phyloP scores from a whole-genome alignment of 2,113 vertebrate species.

The Phodopus roborovskii region DNA sequence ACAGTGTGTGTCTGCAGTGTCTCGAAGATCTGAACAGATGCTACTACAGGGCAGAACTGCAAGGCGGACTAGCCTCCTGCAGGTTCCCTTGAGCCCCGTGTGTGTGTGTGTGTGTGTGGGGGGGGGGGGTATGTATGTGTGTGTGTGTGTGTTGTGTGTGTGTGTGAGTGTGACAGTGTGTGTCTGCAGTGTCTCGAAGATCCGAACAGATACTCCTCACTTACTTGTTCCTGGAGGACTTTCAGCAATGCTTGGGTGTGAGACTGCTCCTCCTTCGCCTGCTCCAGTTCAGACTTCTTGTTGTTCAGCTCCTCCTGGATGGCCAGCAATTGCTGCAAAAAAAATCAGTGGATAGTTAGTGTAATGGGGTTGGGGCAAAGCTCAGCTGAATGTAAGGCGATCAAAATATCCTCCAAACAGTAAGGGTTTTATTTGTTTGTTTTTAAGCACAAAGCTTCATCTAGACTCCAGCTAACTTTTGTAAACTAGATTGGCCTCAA shows the following conservation, averaged over 20 bases:
- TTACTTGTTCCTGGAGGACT: constrained; percentile 90
- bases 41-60: background rate
- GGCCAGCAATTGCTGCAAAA: constrained; percentile 92
- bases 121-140: too few relatives aligned
- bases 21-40: too few relatives aligned
- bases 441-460: constrained; percentile 50
- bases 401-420: constrained; percentile 57
- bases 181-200: accelerated
- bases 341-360: constrained; percentile 77
- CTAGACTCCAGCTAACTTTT: constrained; percentile 42
- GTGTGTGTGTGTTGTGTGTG: too few relatives aligned
- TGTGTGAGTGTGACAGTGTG: background rate
- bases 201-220: background rate
- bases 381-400: constrained; percentile 51
- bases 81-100: background rate
- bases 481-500: too few relatives aligned
- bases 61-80: background rate
- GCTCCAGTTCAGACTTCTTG: constrained; percentile 93
- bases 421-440: background rate
- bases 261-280: constrained; percentile 93
- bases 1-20: too few relatives aligned
- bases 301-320: constrained; percentile 94
- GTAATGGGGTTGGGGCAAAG: background rate
- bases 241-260: constrained; percentile 88
- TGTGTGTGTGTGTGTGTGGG: too few relatives aligned